These are phyloP conservation scores for Scleropages formosus DNA, from an alignment of 2,797 vertebrate genomes.

Conservation along the genomic window DNA sequence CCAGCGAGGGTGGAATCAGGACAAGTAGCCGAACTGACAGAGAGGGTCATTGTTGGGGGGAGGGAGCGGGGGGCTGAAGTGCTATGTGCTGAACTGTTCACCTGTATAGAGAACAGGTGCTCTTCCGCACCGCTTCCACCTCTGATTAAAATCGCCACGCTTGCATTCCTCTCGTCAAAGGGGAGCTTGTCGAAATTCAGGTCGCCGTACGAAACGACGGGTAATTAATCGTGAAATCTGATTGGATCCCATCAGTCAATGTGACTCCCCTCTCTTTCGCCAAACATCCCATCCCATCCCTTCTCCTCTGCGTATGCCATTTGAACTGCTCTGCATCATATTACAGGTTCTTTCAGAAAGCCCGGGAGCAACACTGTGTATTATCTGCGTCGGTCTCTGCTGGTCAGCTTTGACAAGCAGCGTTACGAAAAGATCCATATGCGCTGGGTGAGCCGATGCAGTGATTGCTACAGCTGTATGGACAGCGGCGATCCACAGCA, in stretches of 20 bases:
- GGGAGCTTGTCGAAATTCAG: constrained; percentile 40
- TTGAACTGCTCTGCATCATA: constrained; percentile 25
- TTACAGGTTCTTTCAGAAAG: constrained; percentile 33
- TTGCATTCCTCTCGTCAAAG: constrained; percentile 8
- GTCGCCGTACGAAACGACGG: background rate
- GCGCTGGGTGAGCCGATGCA: too few relatives aligned
- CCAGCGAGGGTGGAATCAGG: too few relatives aligned
- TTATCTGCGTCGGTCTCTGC: constrained; percentile 15
- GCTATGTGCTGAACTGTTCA: background rate
- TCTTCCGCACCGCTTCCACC: background rate
- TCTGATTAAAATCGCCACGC: constrained; percentile 22
- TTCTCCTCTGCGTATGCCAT: background rate
- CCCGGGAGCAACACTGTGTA: background rate
- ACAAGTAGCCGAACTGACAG: background rate
- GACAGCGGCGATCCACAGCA: too few relatives aligned
- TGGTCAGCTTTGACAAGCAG: constrained; percentile 36
- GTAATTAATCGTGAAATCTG: constrained; percentile 15
- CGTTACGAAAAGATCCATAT: too few relatives aligned
- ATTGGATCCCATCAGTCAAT: background rate
- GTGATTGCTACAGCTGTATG: too few relatives aligned
- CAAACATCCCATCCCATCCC: constrained; percentile 26
- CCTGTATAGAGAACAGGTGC: constrained; percentile 25
- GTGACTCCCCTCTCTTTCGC: constrained; percentile 1
- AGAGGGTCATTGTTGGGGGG: background rate
- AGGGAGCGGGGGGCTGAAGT: background rate